These are phyloP conservation scores for Orbicella faveolata DNA, from an alignment of 64 coral and sea anemone genomes.

Conservation along the genomic window DNA sequence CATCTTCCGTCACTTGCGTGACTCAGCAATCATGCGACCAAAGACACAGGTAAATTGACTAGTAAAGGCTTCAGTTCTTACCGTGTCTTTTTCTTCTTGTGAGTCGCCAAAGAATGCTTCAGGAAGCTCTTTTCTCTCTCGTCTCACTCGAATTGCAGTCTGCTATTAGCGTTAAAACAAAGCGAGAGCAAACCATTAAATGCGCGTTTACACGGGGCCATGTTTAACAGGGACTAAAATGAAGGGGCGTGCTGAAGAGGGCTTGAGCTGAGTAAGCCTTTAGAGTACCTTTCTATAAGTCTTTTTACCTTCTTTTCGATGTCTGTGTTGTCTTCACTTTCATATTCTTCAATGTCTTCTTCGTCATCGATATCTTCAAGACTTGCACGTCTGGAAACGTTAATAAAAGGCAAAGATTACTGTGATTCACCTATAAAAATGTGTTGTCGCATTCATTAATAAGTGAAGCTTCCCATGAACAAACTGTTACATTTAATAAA, in stretches of 20 bases:
- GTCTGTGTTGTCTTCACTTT: conserved; percentile 45
- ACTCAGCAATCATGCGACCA: neutral
- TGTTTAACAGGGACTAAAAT: neutral
- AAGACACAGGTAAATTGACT: neutral
- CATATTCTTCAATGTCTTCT: conserved; percentile 42
- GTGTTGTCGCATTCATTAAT: too few relatives aligned
- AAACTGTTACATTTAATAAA: too few relatives aligned
- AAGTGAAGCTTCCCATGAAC: too few relatives aligned
- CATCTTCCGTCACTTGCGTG: too few relatives aligned
- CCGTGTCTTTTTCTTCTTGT: conserved; percentile 47
- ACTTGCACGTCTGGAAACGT: conserved; percentile 1
- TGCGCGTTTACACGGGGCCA: too few relatives aligned
- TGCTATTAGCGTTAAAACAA: neutral
- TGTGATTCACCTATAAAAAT: too few relatives aligned
- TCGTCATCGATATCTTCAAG: conserved; percentile 50
- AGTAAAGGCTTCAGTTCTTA: neutral
- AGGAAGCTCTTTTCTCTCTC: conserved; percentile 39
- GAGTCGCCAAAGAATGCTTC: conserved; percentile 64
- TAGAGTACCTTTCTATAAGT: neutral
- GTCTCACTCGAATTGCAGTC: conserved; percentile 32
- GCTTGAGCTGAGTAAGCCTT: too few relatives aligned
- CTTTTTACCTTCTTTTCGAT: conserved; percentile 13
- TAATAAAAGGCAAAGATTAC: neutral
- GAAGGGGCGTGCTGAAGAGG: too few relatives aligned
- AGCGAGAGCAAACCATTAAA: neutral